Conservation (phyloP, 2,113 vertebrate species). For the Empidonax alnorum region DNA sequence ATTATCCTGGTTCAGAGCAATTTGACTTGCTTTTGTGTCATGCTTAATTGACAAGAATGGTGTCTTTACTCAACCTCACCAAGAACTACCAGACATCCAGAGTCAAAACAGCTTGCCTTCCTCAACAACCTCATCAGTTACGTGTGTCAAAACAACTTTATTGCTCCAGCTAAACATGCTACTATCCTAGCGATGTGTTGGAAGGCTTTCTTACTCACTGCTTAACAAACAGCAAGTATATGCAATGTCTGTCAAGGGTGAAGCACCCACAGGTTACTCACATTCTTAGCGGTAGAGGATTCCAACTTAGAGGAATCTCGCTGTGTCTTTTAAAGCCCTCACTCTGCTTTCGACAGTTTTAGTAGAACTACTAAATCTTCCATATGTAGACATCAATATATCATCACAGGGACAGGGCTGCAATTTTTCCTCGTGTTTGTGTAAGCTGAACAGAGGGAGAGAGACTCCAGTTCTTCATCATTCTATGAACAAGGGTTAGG, state of each 20-base stretch:
- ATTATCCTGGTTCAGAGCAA: background rate
- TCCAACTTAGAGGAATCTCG: rapidly evolving
- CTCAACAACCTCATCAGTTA: background rate
- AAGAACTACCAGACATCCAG: background rate
- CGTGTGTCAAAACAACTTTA: constrained; percentile 50
- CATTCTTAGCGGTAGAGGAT: background rate
- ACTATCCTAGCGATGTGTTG: rapidly evolving
- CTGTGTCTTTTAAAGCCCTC: background rate
- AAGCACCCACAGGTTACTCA: background rate
- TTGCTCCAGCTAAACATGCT: background rate
- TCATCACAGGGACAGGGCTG: background rate
- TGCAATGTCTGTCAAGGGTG: background rate
- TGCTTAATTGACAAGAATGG: background rate
- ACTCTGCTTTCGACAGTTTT: background rate
- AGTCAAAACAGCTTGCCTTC: constrained; percentile 54
- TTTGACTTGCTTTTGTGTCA: background rate
- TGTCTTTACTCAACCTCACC: background rate
- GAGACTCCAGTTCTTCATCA: background rate
- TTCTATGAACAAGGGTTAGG: background rate
- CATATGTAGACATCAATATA: background rate
- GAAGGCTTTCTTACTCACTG: background rate
- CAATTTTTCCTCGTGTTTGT: background rate
- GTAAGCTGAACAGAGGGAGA: background rate
- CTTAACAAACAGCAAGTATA: background rate
- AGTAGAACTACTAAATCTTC: background rate